Evolutionary conservation across 1,140 invertebrate species (phyloP).

Genomic region (Lepidurus arcticus): DNA sequence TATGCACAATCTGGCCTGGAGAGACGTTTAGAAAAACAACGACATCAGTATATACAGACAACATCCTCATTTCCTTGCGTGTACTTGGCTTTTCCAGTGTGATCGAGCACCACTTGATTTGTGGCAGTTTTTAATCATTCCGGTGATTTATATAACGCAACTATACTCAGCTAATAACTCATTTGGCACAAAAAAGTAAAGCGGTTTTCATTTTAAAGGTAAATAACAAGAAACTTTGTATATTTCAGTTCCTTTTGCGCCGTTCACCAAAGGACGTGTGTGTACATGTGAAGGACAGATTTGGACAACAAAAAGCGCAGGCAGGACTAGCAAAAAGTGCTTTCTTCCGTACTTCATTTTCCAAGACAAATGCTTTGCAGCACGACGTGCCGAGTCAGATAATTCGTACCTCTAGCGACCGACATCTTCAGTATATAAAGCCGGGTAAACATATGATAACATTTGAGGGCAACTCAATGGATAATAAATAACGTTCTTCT

Average conservation of each 20-base stretch:
- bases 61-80: neutral
- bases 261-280: neutral
- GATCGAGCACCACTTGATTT: neutral
- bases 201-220: no score
- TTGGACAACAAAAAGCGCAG: neutral
- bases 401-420: no score
- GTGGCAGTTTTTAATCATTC: neutral
- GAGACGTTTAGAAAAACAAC: neutral
- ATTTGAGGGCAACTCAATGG: neutral
- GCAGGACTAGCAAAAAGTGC: neutral
- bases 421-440: neutral
- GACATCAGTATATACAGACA: neutral
- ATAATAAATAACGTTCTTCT: neutral
- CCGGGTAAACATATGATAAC: neutral
- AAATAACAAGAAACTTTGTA: neutral
- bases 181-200: no score
- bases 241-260: neutral
- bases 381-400: no score
- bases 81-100: neutral
- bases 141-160: neutral
- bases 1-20: neutral
- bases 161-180: neutral
- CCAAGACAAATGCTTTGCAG: no score
- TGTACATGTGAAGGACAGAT: neutral
- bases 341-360: neutral